phyloP scores from a whole-genome alignment of 2,113 vertebrate genomes.

The Pavo muticus region DNA sequence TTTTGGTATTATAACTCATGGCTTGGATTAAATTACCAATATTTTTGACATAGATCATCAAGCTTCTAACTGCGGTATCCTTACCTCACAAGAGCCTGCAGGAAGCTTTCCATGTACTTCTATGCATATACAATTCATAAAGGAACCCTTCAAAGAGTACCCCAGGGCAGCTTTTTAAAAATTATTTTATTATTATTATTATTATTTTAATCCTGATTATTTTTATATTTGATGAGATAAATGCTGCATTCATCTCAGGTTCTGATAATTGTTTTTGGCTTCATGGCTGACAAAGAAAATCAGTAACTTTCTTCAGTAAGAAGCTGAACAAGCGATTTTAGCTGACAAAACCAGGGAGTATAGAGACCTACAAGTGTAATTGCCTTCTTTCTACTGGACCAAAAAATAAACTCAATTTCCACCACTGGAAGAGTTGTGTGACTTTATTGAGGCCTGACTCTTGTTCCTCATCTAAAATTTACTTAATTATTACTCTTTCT shows the following conservation, averaged over 20 bases:
- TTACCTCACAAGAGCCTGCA: rapidly evolving
- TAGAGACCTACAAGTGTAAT: neutral
- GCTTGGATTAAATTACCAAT: neutral
- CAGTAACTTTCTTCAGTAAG: neutral
- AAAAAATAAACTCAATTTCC: neutral
- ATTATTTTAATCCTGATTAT: neutral
- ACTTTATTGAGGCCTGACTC: neutral
- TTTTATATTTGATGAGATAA: neutral
- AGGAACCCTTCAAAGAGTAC: neutral
- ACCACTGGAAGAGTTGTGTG: neutral
- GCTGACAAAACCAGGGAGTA: neutral
- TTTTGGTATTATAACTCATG: neutral
- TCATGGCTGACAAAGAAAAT: neutral
- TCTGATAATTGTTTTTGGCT: neutral
- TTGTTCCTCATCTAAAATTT: neutral
- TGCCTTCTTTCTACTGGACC: neutral
- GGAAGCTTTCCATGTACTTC: neutral
- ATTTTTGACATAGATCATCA: neutral
- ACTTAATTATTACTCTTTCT: neutral
- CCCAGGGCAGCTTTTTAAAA: neutral
- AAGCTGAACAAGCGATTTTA: neutral
- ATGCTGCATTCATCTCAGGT: neutral
- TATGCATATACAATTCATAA: neutral
- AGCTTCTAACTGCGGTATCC: neutral
- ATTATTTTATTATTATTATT: too few species aligned